Base-by-base conservation (phyloP, 1,140 invertebrate species). In the Magallana gigas region DNA sequence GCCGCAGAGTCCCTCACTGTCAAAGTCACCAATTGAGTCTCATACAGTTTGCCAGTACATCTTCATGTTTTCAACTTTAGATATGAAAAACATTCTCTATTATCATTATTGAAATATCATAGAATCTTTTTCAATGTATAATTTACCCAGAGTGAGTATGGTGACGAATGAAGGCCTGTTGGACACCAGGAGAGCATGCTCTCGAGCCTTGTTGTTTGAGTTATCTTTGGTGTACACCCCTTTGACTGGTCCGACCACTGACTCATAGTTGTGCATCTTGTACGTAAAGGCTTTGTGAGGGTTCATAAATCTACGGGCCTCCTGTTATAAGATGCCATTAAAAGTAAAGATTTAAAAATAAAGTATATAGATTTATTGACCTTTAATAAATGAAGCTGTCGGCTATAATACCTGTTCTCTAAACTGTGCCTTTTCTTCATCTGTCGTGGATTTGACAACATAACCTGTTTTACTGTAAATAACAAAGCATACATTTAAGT, bases 161-260 rank as follows among this genome's bases (percentile, higher is more conserved):
- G 98, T 98, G 12, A 98, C 98, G 94, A 97, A 98, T 86, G 98
- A 97, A 48, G 98, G 98, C 68, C 98, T 95, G 93, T 97, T 97
- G 5, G 97, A 96, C 0, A 97, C 96, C 83, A 99, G 95, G 82
- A 99, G 95, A 3, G 97, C 97, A 93, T 98, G 98, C 56, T 97
- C 98, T 68, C 98, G 95, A 0, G 98, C 96, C 93, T 97, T 97
- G 89, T 91, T 96, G 94, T 90, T 95, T 89, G 90, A 95, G 95
- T 95, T 96, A 82, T 93, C 94, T 92, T 95, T 95, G 76, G 96
- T 96, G 91, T 97, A 97, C 90, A 98, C 97, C 57, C 97, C 97
- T 94, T 98, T 98, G 0, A 98, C 96, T 1, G 98, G 98, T 0
- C 98, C 98, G 1, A 98, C 98, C 23, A 98, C 97, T 59, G 97